Base-by-base conservation (phyloP, 2,797 vertebrate genomes). In the Chrysocyon brachyurus region DNA sequence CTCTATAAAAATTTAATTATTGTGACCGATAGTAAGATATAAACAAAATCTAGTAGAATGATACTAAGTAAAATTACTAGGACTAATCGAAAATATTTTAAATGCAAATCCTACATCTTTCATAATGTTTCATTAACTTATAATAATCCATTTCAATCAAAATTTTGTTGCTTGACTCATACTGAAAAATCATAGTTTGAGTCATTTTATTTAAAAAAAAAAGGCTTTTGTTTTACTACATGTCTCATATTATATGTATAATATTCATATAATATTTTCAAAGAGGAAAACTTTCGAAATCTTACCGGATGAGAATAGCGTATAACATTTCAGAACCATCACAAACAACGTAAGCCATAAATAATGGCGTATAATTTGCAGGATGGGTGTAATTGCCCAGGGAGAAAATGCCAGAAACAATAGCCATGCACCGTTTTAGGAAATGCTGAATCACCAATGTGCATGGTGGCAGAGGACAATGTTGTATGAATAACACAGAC, bases 221-320 rank as follows among this genome's bases (percentile, higher is more conserved):
- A 66, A 40, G 8, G 68, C 14, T 36, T 92, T 81, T 72, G 36
- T 82, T 96, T 81, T 49, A 15, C 52, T 78, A 40, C 16, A 82
- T 64, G 91, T n/a, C 33, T 96, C 46, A 33, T 56, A 92, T 49
- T 91, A 36, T 46, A 46, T 46, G 31, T 49, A 77, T 40, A 64
- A 64, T 89, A 85, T 56, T 59, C 77, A n/a, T 31, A 87, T 84
- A 92, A 91, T 95, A 93, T 96, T 93, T 82, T 26, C 66, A 86
- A 75, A 88, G 54, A 63, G 14, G 19, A 91, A 87, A 87, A 40
- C 16, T 90, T 96, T 57, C 33, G 75, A 85, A 95, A 89, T 56
- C 52, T 84, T 57, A 46, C 40, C 91, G 72, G 26, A 24, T 49
- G 49, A 70, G 40, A 64, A 89, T 3, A 46, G 59, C 15, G 10